Evolutionary conservation across 2,888 invertebrate genomes (phyloP), one percentile per base, ranked within the genome.

Genomic region (Vesta saturnalis): DNA sequence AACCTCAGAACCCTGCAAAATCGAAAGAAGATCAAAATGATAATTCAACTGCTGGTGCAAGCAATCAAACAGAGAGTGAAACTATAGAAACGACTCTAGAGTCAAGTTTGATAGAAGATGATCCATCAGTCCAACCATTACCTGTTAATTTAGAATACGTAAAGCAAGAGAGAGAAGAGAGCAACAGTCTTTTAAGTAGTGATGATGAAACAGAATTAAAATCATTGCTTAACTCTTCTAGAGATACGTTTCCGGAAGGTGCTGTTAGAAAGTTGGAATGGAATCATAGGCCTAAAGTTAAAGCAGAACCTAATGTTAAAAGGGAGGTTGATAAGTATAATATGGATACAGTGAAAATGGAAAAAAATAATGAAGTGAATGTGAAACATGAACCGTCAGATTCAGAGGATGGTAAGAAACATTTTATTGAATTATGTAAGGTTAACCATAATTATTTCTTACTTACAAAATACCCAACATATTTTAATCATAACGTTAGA

Each of bases 1-100:
- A 85, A 74, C 78, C 75, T 6, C 77, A 80, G 56, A 78, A 76
- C 69, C 73, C 77, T 5, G 55, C 70, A 14, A 69, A 62, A 46
- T 52, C 4, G 30, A 43, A n/a, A 46, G 56, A 62, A 10, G 55
- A 49, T 6, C 3, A 2, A 3, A n/a, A 39, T n/a, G 23, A 8
- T 23, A 5, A 8, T 23, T 23, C 23, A 3, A 39, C n/a, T 12
- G 12, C 8, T 39, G 8, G 3, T 39, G n/a, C 39, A 30, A 46
- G 46, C 18, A 8, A 39, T 39, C 8, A 39, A 4, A 3, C 39
- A 6, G 39, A 39, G n/a, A n/a, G n/a, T 1, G n/a, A 2, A 39
- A 10, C 39, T n/a, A 2, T 1, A n/a, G 30, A 30, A 1, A 18
- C 35, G 3, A 19, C 14, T n/a, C 8, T 0, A 1, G 43, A 35